These are phyloP conservation scores for Amblyraja radiata DNA, from an alignment of 2,797 vertebrate species.

Conservation along the genomic window DNA sequence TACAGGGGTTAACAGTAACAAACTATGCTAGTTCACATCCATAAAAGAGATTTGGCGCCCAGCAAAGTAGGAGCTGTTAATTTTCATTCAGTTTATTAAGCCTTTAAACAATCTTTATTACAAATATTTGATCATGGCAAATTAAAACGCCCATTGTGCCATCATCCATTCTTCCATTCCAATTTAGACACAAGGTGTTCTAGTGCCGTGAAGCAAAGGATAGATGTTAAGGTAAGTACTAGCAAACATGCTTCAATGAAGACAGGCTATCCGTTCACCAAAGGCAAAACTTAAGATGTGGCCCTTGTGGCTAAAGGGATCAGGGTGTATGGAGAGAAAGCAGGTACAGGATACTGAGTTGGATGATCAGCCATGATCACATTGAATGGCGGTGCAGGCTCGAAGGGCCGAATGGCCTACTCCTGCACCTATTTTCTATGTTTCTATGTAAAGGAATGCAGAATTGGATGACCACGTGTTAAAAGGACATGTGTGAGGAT, in stretches of 20 bases:
- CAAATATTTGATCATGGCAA: slow-evolving; percentile 19
- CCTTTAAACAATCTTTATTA: neutral
- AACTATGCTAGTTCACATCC: neutral
- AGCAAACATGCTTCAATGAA: neutral
- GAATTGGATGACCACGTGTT: neutral
- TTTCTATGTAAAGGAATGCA: neutral
- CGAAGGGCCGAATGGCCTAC: no score
- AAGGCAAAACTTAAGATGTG: neutral
- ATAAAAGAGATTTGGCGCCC: neutral
- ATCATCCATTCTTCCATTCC: no score
- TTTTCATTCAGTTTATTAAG: slow-evolving; percentile 27
- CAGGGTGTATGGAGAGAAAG: no score
- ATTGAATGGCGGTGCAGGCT: no score
- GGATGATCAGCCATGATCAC: no score
- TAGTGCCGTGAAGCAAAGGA: neutral
- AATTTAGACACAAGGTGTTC: neutral
- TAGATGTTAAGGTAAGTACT: neutral
- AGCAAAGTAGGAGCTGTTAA: neutral
- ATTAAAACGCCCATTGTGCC: neutral
- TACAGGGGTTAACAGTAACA: neutral
- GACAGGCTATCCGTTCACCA: neutral
- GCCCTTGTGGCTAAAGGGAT: no score
- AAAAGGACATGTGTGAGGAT: neutral
- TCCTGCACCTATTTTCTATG: no score
- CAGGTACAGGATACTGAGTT: no score